A percentile compares a stretch with the other conserved stretches of the same genome.
These are phyloP conservation scores for Dysidea cf. avara DNA, from an alignment of 37 sponge, comb jelly and placozoan genomes.

Conservation along the genomic window DNA sequence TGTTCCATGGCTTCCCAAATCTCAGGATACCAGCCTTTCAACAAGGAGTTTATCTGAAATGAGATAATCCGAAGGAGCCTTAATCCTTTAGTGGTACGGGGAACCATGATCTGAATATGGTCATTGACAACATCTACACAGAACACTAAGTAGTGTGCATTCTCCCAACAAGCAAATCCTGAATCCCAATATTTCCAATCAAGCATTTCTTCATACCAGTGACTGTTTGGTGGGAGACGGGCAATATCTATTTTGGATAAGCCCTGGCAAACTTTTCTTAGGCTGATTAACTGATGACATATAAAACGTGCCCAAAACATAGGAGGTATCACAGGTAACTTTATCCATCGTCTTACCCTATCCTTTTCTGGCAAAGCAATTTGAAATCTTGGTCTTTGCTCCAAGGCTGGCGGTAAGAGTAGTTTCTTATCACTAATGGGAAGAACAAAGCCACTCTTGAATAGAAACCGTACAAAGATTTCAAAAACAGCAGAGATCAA, in stretches of 20 bases:
- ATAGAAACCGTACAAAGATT: too few relatives aligned
- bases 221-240: not conserved
- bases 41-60: slow-evolving; percentile 42
- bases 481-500: too few relatives aligned
- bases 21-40: slow-evolving; percentile 66
- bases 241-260: not conserved
- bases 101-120: slow-evolving; percentile 42
- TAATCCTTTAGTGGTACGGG: slow-evolving; percentile 38
- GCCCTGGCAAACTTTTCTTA: slow-evolving; percentile 8
- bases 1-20: slow-evolving; percentile 45
- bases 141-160: slow-evolving; percentile 31
- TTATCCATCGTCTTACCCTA: too few relatives aligned
- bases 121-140: slow-evolving; percentile 42
- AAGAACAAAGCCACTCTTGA: too few relatives aligned
- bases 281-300: slow-evolving; percentile 46
- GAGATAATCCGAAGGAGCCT: slow-evolving; percentile 39
- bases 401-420: too few relatives aligned
- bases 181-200: slow-evolving; percentile 59
- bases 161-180: slow-evolving; percentile 43
- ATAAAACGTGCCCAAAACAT: slow-evolving; percentile 52
- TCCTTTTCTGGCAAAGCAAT: too few relatives aligned
- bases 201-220: not conserved
- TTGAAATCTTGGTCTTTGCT: too few relatives aligned
- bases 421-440: too few relatives aligned
- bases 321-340: slow-evolving; percentile 16